phyloP scores from a whole-genome alignment of 2,113 vertebrate species.

The Nycticebus coucang region DNA sequence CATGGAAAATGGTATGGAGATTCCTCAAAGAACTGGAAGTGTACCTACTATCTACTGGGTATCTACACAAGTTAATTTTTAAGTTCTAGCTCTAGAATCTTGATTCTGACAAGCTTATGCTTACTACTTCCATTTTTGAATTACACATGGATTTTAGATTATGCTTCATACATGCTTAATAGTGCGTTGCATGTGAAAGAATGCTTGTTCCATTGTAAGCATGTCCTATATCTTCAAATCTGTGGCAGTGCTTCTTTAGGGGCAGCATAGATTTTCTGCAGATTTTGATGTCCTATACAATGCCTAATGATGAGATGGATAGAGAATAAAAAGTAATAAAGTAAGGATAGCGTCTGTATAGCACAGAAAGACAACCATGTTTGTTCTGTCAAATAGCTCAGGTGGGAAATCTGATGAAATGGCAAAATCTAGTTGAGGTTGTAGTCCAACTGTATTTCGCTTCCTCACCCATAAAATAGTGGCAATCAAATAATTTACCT shows the following conservation, averaged over 20 bases:
- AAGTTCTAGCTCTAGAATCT: neutral
- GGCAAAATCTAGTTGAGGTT: neutral
- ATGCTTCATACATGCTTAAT: neutral
- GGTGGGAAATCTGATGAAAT: neutral
- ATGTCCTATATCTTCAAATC: neutral
- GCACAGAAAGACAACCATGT: neutral
- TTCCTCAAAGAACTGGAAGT: no score
- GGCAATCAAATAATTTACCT: neutral
- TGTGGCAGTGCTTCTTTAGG: neutral
- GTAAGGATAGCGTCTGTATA: neutral
- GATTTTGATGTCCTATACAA: neutral
- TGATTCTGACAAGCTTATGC: neutral
- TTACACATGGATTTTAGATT: neutral
- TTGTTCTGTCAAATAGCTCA: neutral
- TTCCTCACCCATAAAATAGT: neutral
- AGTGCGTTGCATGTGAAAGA: neutral
- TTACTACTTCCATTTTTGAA: slow-evolving; percentile 26
- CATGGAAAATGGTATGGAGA: no score
- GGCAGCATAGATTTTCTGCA: neutral
- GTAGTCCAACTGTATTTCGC: neutral
- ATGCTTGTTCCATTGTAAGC: neutral
- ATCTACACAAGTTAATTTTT: neutral
- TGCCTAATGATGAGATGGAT: neutral
- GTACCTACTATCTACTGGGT: no score
- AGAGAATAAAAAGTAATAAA: slow-evolving; percentile 9